phyloP scores from a whole-genome alignment of 2,113 vertebrate species.

The Sclerurus mexicanus region DNA sequence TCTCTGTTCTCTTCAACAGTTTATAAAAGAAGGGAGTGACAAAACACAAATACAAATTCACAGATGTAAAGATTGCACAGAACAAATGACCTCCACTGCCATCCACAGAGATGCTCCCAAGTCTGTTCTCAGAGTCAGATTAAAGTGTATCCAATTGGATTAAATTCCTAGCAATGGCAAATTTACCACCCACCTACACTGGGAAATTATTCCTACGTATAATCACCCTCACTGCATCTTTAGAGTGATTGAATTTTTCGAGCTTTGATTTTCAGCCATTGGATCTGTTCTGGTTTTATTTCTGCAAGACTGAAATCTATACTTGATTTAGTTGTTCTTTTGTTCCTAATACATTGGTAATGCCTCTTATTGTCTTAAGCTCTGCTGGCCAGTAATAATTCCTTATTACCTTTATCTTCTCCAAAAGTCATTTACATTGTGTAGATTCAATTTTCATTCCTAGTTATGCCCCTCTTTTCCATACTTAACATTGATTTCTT shows the following conservation, averaged over 20 bases:
- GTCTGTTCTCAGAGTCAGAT: constrained; percentile 2
- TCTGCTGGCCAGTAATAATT: constrained; percentile 7
- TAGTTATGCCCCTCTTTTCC: constrained; percentile 25
- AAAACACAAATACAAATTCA: constrained; percentile 5
- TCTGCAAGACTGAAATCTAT: background rate
- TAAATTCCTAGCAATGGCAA: constrained; percentile 49
- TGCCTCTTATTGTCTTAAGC: background rate
- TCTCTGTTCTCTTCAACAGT: background rate
- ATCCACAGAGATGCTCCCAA: background rate
- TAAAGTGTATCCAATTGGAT: constrained; percentile 41
- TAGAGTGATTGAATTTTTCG: constrained; percentile 25
- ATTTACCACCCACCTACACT: constrained; percentile 29
- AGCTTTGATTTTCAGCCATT: constrained; percentile 28
- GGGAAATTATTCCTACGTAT: constrained; percentile 18
- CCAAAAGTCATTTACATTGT: background rate
- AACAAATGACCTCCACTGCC: background rate
- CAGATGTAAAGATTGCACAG: background rate
- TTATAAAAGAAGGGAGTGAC: background rate
- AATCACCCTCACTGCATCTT: constrained; percentile 12
- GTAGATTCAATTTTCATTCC: constrained; percentile 27
- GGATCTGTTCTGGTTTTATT: background rate
- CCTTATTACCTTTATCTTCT: constrained; percentile 14
- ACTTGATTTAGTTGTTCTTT: constrained; percentile 34
- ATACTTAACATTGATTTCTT: constrained; percentile 57
- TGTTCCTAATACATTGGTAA: constrained; percentile 4